These are phyloP conservation scores for Lophotis ruficrista DNA, from an alignment of 2,113 vertebrate genomes.

Conservation along the genomic window DNA sequence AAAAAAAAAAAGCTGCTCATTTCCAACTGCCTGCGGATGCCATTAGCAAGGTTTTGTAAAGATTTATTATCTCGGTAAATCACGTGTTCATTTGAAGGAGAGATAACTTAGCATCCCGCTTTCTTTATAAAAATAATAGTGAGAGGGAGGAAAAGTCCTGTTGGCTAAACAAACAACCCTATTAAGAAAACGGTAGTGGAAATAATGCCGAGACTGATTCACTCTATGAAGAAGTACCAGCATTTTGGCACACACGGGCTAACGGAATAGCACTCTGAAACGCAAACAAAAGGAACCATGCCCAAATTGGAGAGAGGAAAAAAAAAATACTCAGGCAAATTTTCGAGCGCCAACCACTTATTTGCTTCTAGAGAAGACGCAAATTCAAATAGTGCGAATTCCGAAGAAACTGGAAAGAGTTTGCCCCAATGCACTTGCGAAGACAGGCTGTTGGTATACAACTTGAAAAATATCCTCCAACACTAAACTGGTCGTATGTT, in stretches of 20 bases:
- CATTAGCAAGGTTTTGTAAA: slow-evolving; percentile 35
- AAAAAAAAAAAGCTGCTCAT: neutral
- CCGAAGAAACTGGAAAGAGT: neutral
- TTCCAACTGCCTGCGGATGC: slow-evolving; percentile 41
- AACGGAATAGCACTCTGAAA: slow-evolving; percentile 6
- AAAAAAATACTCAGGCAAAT: neutral
- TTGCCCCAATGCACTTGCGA: neutral
- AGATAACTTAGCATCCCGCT: neutral
- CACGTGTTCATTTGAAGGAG: neutral
- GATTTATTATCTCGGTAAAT: slow-evolving; percentile 53
- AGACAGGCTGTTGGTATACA: neutral
- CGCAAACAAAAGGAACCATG: neutral
- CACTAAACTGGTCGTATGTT: neutral
- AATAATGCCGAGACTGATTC: neutral
- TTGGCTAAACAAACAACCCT: neutral
- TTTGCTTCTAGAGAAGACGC: neutral
- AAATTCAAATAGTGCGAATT: neutral
- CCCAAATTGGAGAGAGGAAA: neutral
- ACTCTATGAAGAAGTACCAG: neutral
- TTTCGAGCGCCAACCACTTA: neutral
- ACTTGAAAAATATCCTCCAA: neutral
- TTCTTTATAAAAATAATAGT: slow-evolving; percentile 13
- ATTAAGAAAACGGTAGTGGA: neutral
- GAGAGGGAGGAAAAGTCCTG: neutral
- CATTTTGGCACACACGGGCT: neutral